Evolutionary conservation across 2,113 vertebrate species (phyloP).

Genomic region (Leptodactylus fuscus): DNA sequence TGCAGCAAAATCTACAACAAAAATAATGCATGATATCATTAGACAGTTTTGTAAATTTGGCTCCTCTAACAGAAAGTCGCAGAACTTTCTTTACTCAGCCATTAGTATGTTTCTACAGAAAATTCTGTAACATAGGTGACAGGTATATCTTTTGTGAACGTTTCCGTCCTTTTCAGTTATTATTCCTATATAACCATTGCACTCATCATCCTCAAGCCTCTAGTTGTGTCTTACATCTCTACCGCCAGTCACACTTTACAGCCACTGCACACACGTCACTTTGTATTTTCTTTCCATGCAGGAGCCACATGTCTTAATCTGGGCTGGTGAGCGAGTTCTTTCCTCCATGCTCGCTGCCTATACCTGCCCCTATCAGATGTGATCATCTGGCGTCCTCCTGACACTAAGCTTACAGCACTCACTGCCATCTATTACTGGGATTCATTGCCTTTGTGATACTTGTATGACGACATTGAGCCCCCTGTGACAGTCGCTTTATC

Average conservation of each 20-base stretch:
- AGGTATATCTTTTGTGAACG: too few species aligned
- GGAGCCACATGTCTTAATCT: neutral
- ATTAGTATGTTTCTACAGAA: too few species aligned
- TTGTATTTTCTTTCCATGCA: neutral
- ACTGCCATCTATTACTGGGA: constrained; percentile 12
- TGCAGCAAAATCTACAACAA: too few species aligned
- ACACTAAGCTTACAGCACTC: constrained; percentile 12
- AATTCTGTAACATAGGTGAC: too few species aligned
- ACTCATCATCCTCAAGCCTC: too few species aligned
- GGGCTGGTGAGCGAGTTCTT: neutral
- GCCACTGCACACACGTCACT: neutral
- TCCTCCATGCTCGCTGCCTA: neutral
- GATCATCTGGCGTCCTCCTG: neutral
- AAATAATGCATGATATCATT: too few species aligned
- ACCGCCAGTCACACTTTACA: neutral
- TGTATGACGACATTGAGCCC: constrained; percentile 6
- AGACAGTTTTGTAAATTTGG: too few species aligned
- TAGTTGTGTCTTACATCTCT: too few species aligned
- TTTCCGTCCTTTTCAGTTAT: too few species aligned
- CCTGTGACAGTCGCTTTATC: constrained; percentile 35
- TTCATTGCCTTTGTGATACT: constrained; percentile 19
- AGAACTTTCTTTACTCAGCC: too few species aligned
- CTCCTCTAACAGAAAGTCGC: too few species aligned
- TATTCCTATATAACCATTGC: too few species aligned
- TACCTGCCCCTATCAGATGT: neutral